Conservation (phyloP, 2,888 invertebrate genomes). For the Eubasilissa splendida region DNA sequence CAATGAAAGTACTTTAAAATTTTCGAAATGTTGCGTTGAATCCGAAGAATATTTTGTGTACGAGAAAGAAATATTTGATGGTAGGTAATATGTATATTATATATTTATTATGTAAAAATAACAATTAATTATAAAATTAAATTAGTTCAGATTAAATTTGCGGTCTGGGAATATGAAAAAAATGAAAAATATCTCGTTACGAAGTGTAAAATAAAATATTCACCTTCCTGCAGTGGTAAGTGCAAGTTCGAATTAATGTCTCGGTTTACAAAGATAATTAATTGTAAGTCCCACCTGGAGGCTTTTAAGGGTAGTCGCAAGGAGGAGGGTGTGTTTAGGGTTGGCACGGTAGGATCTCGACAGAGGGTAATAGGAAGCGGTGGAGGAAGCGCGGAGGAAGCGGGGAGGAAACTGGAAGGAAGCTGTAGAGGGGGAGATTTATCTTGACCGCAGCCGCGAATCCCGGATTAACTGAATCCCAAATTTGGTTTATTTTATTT, state of each 20-base stretch:
- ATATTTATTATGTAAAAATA: too few relatives aligned
- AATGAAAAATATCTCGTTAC: too few relatives aligned
- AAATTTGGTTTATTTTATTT: slow-evolving; percentile 57
- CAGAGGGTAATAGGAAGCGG: slow-evolving; percentile 6
- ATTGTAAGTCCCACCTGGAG: not conserved
- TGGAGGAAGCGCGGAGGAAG: not conserved
- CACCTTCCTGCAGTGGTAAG: not conserved
- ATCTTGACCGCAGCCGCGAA: slow-evolving; percentile 47
- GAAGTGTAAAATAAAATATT: not conserved
- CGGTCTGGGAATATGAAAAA: too few relatives aligned
- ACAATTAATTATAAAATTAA: too few relatives aligned
- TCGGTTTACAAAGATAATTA: not conserved
- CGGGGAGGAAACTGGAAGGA: slow-evolving; percentile 1
- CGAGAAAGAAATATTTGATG: too few relatives aligned
- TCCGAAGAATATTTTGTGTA: too few relatives aligned
- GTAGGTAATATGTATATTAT: too few relatives aligned
- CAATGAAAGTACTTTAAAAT: too few relatives aligned
- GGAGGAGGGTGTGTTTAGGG: not conserved
- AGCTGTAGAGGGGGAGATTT: slow-evolving; percentile 44
- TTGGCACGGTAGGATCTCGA: not conserved
- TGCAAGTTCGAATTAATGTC: not conserved
- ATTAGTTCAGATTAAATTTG: too few relatives aligned
- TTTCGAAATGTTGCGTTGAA: too few relatives aligned
- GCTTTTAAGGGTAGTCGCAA: not conserved
- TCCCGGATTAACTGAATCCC: slow-evolving; percentile 53